Evolutionary conservation across 2,888 invertebrate species (phyloP).

Genomic region (Adela reaumurella): DNA sequence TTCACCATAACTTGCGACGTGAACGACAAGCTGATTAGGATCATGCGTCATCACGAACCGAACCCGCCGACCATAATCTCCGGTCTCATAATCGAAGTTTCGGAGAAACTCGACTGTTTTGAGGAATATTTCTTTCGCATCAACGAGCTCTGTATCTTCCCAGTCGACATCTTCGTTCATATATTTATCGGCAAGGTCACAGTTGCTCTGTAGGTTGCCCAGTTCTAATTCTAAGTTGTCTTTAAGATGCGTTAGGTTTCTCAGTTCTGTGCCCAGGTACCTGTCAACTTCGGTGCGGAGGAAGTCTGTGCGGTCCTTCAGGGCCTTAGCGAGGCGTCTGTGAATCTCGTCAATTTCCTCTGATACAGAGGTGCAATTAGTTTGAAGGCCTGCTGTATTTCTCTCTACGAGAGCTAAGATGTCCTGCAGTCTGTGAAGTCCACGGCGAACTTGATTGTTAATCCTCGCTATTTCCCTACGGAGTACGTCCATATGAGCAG

Average conservation of each 20-base stretch:
- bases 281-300: constrained; percentile 87
- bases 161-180: constrained; percentile 87
- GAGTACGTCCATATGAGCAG: constrained; percentile 93
- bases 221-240: constrained; percentile 94
- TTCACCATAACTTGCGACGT: constrained; percentile 87
- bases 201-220: constrained; percentile 92
- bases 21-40: constrained; percentile 84
- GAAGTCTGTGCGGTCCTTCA: constrained; percentile 86
- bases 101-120: constrained; percentile 94
- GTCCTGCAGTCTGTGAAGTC: constrained; percentile 85
- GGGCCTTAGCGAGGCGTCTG: constrained; percentile 78
- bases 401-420: constrained; percentile 81
- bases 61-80: constrained; percentile 81
- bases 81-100: constrained; percentile 91
- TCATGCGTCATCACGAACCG: constrained; percentile 87
- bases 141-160: constrained; percentile 90
- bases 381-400: constrained; percentile 81
- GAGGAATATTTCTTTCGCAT: constrained; percentile 93
- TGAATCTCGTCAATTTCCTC: constrained; percentile 94
- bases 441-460: constrained; percentile 84
- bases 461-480: constrained; percentile 87
- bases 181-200: constrained; percentile 93
- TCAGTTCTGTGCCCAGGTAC: constrained; percentile 83
- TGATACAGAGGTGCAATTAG: constrained; percentile 84
- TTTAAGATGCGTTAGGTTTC: constrained; percentile 81